phyloP scores from a whole-genome alignment of 2,888 invertebrate species.

The Nomada fabriciana region DNA sequence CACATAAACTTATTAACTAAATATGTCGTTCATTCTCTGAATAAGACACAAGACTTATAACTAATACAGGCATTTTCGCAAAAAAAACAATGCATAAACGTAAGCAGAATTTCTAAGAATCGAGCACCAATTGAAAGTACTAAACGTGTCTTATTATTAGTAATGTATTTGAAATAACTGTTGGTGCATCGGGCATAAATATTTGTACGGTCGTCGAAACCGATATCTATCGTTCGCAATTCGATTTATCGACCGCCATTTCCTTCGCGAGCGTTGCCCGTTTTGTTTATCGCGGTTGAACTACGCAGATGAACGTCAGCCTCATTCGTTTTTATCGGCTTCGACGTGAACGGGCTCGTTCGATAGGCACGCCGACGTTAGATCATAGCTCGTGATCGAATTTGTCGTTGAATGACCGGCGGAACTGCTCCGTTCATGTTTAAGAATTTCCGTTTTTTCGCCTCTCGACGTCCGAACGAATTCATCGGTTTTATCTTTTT shows the following conservation, averaged over 20 bases:
- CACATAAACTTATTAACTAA: too few species aligned
- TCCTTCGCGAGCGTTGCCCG: slow-evolving; percentile 17
- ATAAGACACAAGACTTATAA: too few species aligned
- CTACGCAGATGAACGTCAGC: slow-evolving; percentile 20
- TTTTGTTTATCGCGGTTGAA: slow-evolving; percentile 32
- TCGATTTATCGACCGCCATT: slow-evolving; percentile 29
- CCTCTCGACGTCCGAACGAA: too few species aligned
- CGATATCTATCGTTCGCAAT: slow-evolving; percentile 13
- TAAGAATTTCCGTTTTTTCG: background rate
- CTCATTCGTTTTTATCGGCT: slow-evolving; percentile 37
- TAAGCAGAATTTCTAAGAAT: background rate
- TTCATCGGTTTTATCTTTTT: slow-evolving; percentile 12
- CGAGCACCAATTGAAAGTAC: background rate
- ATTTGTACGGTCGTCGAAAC: slow-evolving; percentile 41
- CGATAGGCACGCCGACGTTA: background rate
- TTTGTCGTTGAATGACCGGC: background rate
- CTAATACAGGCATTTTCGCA: too few species aligned
- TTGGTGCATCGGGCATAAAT: slow-evolving; percentile 36
- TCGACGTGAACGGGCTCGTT: background rate
- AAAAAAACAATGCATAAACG: background rate
- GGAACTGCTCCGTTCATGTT: background rate
- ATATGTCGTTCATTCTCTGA: too few species aligned
- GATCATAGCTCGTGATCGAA: background rate
- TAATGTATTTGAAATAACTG: slow-evolving; percentile 7
- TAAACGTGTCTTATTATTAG: slow-evolving; percentile 7